These are phyloP conservation scores for Petrophora chlorosata DNA, from an alignment of 2,888 invertebrate genomes.

Conservation along the genomic window DNA sequence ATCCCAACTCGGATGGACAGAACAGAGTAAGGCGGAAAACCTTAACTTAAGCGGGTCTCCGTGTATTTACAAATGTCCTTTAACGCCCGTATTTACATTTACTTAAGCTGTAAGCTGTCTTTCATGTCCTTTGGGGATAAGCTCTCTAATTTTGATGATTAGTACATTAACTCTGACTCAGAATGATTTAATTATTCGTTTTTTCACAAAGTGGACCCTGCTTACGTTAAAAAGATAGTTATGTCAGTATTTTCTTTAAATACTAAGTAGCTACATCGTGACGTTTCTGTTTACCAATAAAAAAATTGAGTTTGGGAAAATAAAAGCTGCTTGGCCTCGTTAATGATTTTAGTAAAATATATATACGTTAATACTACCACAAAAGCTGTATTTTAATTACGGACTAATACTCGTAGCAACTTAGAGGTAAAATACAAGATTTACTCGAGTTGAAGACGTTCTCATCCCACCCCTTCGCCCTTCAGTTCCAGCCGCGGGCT, in stretches of 20 bases:
- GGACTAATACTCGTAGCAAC: constrained; percentile 13
- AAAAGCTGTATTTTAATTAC: constrained; percentile 13
- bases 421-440: constrained; percentile 18
- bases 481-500: constrained; percentile 27
- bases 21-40: constrained; percentile 13
- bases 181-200: constrained; percentile 7
- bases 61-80: constrained; percentile 22
- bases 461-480: constrained; percentile 30
- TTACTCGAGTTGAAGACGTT: constrained; percentile 23
- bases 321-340: too few relatives aligned
- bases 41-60: constrained; percentile 14
- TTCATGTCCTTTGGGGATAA: constrained; percentile 24
- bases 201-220: too few relatives aligned
- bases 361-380: not conserved
- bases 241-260: too few relatives aligned
- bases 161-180: constrained; percentile 8
- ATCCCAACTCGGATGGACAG: not conserved
- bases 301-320: too few relatives aligned
- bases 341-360: too few relatives aligned
- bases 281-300: too few relatives aligned
- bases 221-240: too few relatives aligned
- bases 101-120: constrained; percentile 22
- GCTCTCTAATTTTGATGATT: constrained; percentile 21
- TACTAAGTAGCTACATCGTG: too few relatives aligned
- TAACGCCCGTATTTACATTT: constrained; percentile 22